Evolutionary conservation across 2,113 vertebrate species (phyloP), one percentile per base, ranked within the genome.

Genomic region (Perca fluviatilis): DNA sequence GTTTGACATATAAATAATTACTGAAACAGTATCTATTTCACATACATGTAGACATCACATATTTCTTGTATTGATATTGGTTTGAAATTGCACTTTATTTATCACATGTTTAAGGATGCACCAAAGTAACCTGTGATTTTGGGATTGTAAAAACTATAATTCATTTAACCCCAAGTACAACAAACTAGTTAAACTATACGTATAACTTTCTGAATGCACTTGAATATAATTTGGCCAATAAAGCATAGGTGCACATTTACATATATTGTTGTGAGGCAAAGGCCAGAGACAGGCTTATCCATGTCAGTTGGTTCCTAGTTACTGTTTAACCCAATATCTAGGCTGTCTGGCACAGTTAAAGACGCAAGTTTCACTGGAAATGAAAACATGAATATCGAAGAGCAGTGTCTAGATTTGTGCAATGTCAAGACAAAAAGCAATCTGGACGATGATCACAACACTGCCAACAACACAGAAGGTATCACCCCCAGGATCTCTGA

Each of bases 341-440:
- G 69, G 60, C 83, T 88, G 83, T 79, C 79, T 90, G 84, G 68
- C 82, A 91, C 83, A 70, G 79, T 84, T 83, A 12, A 83, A 74
- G 66, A 78, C 77, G 11, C 75, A 69, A 77, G 80, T 87, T 79
- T 77, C 51, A 82, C 77, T 92, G 84, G 95, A 95, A 79, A 95
- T 95, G 94, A 94, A 92, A 96, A 91, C 74, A 96, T 96, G 95
- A 95, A 96, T 92, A 92, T 94, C 83, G 90, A 96, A 77, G 93
- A 93, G 68, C 90, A 94, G 92, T 77, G 92, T 88, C 61, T 94
- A 90, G 95, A 95, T 92, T 77, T 94, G 87, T 95, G 95, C 91
- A 95, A 94, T 95, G 90, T 93, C 51, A 95, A 95, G 79, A 90
- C 91, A 46, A 94, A 94, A 83, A 89, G 54, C 43, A 89, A 80